Conservation (phyloP, 92 coral and sea anemone species). For the Heliopora coerulea region DNA sequence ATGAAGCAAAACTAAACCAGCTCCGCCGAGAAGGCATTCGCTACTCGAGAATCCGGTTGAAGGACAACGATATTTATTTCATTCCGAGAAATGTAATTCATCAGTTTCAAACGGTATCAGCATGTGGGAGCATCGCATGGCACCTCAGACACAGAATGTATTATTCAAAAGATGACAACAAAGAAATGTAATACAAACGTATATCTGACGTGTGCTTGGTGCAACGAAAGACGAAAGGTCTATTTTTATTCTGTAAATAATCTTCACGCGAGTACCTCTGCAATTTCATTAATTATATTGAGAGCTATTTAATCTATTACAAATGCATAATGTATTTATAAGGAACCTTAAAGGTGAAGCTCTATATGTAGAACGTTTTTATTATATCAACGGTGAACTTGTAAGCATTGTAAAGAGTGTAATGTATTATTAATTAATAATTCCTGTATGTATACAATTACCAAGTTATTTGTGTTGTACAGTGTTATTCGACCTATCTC, state of each 20-base stretch:
- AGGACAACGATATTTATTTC: conserved; percentile 97
- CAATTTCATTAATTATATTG: background rate
- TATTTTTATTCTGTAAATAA: conserved; percentile 22
- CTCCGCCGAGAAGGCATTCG: conserved; percentile 86
- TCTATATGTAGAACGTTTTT: conserved; percentile 13
- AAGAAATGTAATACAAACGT: conserved; percentile 5
- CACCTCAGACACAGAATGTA: conserved; percentile 95
- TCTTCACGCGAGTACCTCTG: background rate
- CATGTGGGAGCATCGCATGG: conserved; percentile 97
- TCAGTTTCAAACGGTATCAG: conserved; percentile 91
- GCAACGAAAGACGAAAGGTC: background rate
- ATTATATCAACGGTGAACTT: background rate
- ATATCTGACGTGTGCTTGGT: background rate
- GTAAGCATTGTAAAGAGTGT: conserved; percentile 3
- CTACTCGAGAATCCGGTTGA: conserved; percentile 66
- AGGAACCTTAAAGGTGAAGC: conserved; percentile 5
- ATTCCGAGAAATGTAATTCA: conserved; percentile 95
- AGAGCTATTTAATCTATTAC: conserved; percentile 36
- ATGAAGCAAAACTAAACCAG: conserved; percentile 96
- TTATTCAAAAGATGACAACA: conserved; percentile 58
- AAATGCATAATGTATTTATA: conserved; percentile 32
- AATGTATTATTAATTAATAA: background rate
- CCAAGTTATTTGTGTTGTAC: too few relatives aligned
- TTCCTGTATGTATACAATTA: background rate
- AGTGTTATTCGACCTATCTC: too few relatives aligned